Evolutionary conservation across 2,888 invertebrate species (phyloP), one percentile per base, ranked within the genome.

Genomic region (Aspidapion aeneum): DNA sequence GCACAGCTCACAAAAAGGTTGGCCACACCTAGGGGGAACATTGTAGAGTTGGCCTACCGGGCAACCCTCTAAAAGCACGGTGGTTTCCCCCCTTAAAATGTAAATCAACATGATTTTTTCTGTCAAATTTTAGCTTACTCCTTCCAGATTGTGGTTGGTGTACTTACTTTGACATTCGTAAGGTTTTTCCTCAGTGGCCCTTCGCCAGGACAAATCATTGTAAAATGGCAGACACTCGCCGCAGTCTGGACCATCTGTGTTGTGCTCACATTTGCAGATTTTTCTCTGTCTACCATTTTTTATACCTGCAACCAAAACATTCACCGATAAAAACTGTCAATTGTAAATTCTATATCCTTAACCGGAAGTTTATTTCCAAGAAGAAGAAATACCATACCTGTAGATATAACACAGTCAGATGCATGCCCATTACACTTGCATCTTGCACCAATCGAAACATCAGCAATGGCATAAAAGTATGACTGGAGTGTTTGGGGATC

Each of bases 371-470:
- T n/a, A n/a, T n/a, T n/a, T n/a, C n/a, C n/a, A n/a, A n/a, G n/a
- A n/a, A n/a, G n/a, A n/a, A n/a, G n/a, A n/a, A n/a, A n/a, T n/a
- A 35, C 12, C 12, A 7, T 35, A 35, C 35, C 35, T 35, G 86
- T 85, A 64, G 87, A 87, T 55, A 84, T 79, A 16, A 89, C 90
- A 76, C 99, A 99, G 75, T 92, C 89, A 20, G 92, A 92, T 1
- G 98, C 97, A 79, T 99, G 99, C 0, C 99, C 99, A 76, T 99
- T 98, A 81, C 99, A 99, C 79, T 98, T 97, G 82, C 99, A 99
- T 70, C 98, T 84, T 0, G 92, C 93, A 2, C 93, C 93, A 1
- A 93, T 91, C 0, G 90, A 89, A 54, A 93, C 86, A 75, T 93
- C 93, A 0, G 91, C 89, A 63, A 93, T 93, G 71, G 98, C 98